Percentiles rank a stretch among this genome's conserved stretches.
Evolutionary conservation across 2,888 invertebrate genomes (phyloP).

Genomic region (Caenorhabditis sinica): DNA sequence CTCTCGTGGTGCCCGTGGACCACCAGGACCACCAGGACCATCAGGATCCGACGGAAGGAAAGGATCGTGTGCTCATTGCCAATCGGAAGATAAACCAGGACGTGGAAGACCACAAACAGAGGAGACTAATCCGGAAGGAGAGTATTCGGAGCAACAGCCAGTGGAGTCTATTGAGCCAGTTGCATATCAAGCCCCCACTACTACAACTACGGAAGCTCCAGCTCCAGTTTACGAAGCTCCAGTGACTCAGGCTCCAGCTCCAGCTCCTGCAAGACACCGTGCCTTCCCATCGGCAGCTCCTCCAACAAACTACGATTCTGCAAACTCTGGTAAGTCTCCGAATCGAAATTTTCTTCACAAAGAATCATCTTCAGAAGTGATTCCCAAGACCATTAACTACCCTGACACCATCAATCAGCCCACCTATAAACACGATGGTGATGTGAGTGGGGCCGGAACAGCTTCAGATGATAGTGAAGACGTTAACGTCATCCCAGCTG

Average conservation of each 20-base stretch:
- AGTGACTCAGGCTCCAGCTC: background rate
- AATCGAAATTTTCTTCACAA: background rate
- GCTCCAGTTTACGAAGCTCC: background rate
- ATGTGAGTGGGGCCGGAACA: slow-evolving; percentile 34
- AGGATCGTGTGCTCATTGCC: slow-evolving; percentile 65
- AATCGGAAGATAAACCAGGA: slow-evolving; percentile 20
- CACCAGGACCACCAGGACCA: slow-evolving; percentile 75
- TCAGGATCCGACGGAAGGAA: slow-evolving; percentile 67
- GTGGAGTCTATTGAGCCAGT: slow-evolving; percentile 3
- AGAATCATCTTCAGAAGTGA: slow-evolving; percentile 4
- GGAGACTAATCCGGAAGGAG: background rate
- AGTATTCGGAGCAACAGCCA: slow-evolving; percentile 20
- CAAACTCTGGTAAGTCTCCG: background rate
- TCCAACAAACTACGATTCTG: background rate
- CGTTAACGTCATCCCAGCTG: slow-evolving; percentile 43
- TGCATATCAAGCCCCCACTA: background rate
- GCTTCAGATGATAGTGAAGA: slow-evolving; percentile 37
- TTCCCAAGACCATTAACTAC: slow-evolving; percentile 67
- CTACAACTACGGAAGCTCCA: background rate
- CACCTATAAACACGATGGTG: slow-evolving; percentile 63
- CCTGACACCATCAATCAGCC: slow-evolving; percentile 54
- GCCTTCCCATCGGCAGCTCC: slow-evolving; percentile 13
- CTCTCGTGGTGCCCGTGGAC: slow-evolving; percentile 71
- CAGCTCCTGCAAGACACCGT: slow-evolving; percentile 4
- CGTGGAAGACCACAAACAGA: background rate